These are phyloP conservation scores for Aplysia californica DNA, from an alignment of 1,140 invertebrate genomes.

Conservation along the genomic window DNA sequence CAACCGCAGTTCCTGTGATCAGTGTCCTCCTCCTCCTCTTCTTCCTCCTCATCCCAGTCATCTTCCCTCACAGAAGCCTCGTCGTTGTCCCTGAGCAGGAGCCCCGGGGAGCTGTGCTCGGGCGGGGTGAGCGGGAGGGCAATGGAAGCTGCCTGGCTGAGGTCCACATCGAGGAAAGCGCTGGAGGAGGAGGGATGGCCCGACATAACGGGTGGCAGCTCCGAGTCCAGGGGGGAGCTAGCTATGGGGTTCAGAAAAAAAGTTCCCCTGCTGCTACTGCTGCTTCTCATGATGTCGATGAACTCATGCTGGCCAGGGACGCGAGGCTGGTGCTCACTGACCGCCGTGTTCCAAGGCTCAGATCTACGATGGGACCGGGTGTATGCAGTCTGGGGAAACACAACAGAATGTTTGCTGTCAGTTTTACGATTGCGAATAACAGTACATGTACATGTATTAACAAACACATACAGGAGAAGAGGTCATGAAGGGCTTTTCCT, in stretches of 20 bases:
- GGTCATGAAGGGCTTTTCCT: too few species aligned
- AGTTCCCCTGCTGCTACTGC: background rate
- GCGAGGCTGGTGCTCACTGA: background rate
- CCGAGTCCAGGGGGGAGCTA: slow-evolving; percentile 19
- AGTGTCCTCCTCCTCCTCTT: slow-evolving; percentile 20
- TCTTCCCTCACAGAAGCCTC: background rate
- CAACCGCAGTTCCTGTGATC: slow-evolving; percentile 12
- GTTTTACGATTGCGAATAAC: too few species aligned
- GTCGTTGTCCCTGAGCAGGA: background rate
- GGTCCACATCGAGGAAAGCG: background rate
- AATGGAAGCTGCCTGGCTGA: background rate
- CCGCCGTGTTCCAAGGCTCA: slow-evolving; percentile 6
- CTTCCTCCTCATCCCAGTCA: slow-evolving; percentile 5
- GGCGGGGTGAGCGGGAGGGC: slow-evolving; percentile 8
- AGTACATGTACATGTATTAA: too few species aligned
- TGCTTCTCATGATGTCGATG: background rate
- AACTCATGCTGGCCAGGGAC: background rate
- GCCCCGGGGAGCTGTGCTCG: background rate
- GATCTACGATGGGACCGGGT: background rate
- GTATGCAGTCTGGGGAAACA: slow-evolving; percentile 25
- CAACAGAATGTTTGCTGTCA: too few species aligned
- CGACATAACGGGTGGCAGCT: background rate
- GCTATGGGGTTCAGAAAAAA: slow-evolving; percentile 20
- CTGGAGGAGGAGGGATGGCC: too few species aligned
- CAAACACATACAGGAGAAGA: too few species aligned